Conservation (phyloP, 2,888 invertebrate species). For the Polyploca ridens region DNA sequence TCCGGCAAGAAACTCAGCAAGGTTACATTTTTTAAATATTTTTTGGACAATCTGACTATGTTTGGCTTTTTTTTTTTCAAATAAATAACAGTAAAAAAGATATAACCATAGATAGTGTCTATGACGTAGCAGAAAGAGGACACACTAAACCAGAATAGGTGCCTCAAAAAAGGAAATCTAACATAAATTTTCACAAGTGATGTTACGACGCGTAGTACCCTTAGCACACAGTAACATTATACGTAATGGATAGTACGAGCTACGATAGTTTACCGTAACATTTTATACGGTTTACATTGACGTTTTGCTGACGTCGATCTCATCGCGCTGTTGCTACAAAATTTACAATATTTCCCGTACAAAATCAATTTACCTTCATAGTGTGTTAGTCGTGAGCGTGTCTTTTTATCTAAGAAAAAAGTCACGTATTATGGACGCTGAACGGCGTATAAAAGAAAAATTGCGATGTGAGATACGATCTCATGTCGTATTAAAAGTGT, state of each 20-base stretch:
- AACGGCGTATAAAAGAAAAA: conserved; percentile 59
- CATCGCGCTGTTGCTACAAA: conserved; percentile 52
- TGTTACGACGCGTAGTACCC: not conserved
- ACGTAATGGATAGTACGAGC: conserved; percentile 34
- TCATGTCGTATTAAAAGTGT: conserved; percentile 17
- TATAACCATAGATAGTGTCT: too few relatives aligned
- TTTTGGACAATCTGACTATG: too few relatives aligned
- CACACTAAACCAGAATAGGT: too few relatives aligned
- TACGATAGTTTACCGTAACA: conserved; percentile 37
- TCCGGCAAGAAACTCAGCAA: too few relatives aligned
- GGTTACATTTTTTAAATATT: too few relatives aligned
- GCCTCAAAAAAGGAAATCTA: not conserved
- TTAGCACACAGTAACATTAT: conserved; percentile 10
- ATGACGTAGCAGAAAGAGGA: too few relatives aligned
- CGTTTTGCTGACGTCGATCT: conserved; percentile 51
- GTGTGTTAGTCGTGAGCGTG: conserved; percentile 58
- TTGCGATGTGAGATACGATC: conserved; percentile 53
- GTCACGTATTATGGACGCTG: conserved; percentile 71
- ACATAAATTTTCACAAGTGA: not conserved
- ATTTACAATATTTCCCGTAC: conserved; percentile 72
- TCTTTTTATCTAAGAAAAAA: conserved; percentile 66
- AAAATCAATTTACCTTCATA: conserved; percentile 75
- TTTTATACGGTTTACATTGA: conserved; percentile 42
- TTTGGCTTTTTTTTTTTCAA: too few relatives aligned
- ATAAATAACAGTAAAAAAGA: too few relatives aligned